phyloP scores from a whole-genome alignment of 2,113 vertebrate genomes.

The Caranx ignobilis region DNA sequence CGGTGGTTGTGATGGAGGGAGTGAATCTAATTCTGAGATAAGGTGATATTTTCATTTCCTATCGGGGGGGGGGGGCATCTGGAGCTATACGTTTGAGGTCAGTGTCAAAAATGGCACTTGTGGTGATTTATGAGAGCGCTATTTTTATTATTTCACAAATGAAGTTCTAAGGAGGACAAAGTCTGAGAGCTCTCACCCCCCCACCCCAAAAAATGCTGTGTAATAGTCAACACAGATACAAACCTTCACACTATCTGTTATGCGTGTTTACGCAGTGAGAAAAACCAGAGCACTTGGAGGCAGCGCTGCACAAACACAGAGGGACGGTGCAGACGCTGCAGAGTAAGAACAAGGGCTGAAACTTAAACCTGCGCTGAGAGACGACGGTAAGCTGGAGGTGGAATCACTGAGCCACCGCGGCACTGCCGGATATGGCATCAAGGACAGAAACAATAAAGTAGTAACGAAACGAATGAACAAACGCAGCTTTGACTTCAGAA shows the following conservation, averaged over 20 bases:
- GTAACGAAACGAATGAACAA: not conserved
- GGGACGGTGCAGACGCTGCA: constrained; percentile 48
- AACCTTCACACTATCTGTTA: constrained; percentile 1
- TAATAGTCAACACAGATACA: constrained; percentile 24
- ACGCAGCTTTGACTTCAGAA: constrained; percentile 6
- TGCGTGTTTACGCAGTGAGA: constrained; percentile 23
- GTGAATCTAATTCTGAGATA: constrained; percentile 59
- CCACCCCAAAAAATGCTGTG: not conserved
- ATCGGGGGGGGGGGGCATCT: constrained; percentile 37
- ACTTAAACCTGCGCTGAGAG: constrained; percentile 40
- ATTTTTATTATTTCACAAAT: constrained; percentile 25
- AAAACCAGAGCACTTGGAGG: constrained; percentile 30
- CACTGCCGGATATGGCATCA: constrained; percentile 32
- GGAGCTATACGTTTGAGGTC: constrained; percentile 24
- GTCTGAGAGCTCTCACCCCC: not conserved
- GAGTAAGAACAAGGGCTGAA: constrained; percentile 27
- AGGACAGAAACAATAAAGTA: constrained; percentile 6
- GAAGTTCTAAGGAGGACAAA: not conserved
- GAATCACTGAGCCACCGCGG: constrained; percentile 1
- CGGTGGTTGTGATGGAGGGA: constrained; percentile 37
- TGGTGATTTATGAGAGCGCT: constrained; percentile 40
- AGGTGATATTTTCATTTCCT: constrained; percentile 74
- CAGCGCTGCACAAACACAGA: constrained; percentile 1
- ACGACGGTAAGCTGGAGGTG: constrained; percentile 21
- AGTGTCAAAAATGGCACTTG: constrained; percentile 46